Evolutionary conservation across 2,797 vertebrate genomes (phyloP).

Genomic region (Nannoperca obscura): DNA sequence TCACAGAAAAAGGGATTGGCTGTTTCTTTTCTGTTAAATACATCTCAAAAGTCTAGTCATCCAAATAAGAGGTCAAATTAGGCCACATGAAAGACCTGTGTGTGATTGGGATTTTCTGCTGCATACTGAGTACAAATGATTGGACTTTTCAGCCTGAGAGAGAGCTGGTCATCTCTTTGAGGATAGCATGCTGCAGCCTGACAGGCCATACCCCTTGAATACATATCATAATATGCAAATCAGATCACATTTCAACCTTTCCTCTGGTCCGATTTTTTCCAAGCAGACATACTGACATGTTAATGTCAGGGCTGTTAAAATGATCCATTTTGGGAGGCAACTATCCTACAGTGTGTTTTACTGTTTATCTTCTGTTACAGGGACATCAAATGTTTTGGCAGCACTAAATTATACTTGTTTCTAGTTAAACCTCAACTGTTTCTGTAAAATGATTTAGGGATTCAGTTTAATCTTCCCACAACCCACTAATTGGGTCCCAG

Average conservation of each 20-base stretch:
- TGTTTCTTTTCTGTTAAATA: constrained; percentile 27
- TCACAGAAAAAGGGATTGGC: constrained; percentile 22
- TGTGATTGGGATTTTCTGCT: constrained; percentile 21
- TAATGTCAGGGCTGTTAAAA: constrained; percentile 27
- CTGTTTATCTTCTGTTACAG: constrained; percentile 44
- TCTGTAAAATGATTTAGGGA: constrained; percentile 52
- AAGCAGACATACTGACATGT: neutral
- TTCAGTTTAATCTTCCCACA: constrained; percentile 63
- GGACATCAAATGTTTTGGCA: constrained; percentile 50
- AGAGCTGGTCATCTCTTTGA: neutral
- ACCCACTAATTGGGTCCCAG: constrained; percentile 51
- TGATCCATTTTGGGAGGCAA: constrained; percentile 24
- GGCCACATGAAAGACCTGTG: constrained; percentile 14
- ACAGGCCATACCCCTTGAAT: neutral
- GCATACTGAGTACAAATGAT: neutral
- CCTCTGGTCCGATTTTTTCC: neutral
- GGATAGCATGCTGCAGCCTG: neutral
- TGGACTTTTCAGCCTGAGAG: constrained; percentile 2
- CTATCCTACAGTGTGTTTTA: constrained; percentile 27
- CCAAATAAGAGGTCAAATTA: constrained; percentile 27
- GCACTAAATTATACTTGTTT: constrained; percentile 49
- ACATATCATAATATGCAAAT: neutral
- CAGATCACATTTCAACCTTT: constrained; percentile 3
- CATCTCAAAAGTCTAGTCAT: constrained; percentile 33
- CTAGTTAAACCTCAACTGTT: constrained; percentile 52